Evolutionary conservation across 2,888 invertebrate species (phyloP).

Genomic region (Drosophila greeni): DNA sequence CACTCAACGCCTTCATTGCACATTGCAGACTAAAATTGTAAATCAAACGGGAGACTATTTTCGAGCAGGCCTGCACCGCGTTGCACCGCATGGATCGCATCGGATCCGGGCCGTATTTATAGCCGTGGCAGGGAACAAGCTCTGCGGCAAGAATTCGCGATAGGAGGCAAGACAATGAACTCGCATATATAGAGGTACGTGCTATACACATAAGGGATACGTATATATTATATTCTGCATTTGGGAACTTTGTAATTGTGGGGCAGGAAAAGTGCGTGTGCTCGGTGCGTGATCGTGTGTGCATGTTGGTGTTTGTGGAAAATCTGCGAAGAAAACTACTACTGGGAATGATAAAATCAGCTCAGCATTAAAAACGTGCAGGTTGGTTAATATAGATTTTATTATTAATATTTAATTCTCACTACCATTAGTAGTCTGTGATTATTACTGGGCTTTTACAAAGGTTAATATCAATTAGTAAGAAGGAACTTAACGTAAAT

Average conservation of each 20-base stretch:
- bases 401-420: slow-evolving; percentile 47
- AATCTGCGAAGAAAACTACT: slow-evolving; percentile 51
- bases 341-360: slow-evolving; percentile 33
- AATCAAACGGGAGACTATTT: slow-evolving; percentile 50
- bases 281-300: slow-evolving; percentile 30
- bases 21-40: slow-evolving; percentile 54
- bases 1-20: slow-evolving; percentile 40
- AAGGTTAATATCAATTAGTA: slow-evolving; percentile 68
- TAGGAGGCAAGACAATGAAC: slow-evolving; percentile 63
- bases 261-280: slow-evolving; percentile 39
- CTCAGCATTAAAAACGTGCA: slow-evolving; percentile 67
- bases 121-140: slow-evolving; percentile 42
- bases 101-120: slow-evolving; percentile 52
- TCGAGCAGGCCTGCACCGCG: slow-evolving; percentile 54
- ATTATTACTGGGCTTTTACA: slow-evolving; percentile 50
- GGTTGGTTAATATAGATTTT: slow-evolving; percentile 62
- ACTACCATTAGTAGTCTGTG: slow-evolving; percentile 43
- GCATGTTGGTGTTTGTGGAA: slow-evolving; percentile 26
- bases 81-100: slow-evolving; percentile 56
- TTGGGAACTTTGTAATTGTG: slow-evolving; percentile 46
- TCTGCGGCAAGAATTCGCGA: slow-evolving; percentile 26
- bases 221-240: slow-evolving; percentile 48
- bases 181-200: slow-evolving; percentile 41
- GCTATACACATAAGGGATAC: slow-evolving; percentile 45
- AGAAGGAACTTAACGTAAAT: slow-evolving; percentile 58